A percentile compares a stretch with the other conserved stretches of the same genome.
Conservation (phyloP, 2,113 vertebrate genomes). For the Prolemur simus region DNA sequence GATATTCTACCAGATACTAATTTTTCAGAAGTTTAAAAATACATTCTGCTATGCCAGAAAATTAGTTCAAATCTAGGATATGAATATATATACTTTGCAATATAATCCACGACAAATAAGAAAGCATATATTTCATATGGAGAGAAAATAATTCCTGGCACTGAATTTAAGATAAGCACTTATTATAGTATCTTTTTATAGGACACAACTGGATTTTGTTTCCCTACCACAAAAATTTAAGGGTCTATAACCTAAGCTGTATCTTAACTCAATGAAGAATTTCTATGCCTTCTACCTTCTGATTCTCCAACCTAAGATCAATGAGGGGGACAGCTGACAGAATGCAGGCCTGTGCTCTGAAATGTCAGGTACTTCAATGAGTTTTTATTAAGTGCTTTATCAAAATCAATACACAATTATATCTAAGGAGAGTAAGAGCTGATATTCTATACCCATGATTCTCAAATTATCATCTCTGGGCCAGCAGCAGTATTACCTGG, state of each 20-base stretch:
- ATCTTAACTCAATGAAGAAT: not conserved
- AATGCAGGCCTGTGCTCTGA: not conserved
- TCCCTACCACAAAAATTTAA: not conserved
- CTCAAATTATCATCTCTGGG: not conserved
- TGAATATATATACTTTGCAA: not conserved
- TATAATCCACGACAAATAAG: not conserved
- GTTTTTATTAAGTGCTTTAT: not conserved
- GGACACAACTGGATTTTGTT: not conserved
- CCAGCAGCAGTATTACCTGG: not conserved
- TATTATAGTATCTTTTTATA: not conserved
- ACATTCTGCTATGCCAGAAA: not conserved
- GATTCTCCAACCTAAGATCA: not conserved
- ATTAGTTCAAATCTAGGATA: constrained; percentile 23
- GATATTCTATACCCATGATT: not conserved
- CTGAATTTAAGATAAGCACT: constrained; percentile 5
- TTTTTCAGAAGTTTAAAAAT: not conserved
- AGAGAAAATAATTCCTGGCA: not conserved
- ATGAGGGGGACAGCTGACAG: not conserved
- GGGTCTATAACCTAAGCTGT: not conserved
- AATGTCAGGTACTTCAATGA: not conserved
- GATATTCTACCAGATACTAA: not conserved
- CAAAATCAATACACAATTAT: not conserved
- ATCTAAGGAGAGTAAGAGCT: not conserved
- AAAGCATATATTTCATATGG: not conserved
- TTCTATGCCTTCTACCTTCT: not conserved